Conservation (phyloP, 2,888 invertebrate genomes). For the Dendrolimus pini region DNA sequence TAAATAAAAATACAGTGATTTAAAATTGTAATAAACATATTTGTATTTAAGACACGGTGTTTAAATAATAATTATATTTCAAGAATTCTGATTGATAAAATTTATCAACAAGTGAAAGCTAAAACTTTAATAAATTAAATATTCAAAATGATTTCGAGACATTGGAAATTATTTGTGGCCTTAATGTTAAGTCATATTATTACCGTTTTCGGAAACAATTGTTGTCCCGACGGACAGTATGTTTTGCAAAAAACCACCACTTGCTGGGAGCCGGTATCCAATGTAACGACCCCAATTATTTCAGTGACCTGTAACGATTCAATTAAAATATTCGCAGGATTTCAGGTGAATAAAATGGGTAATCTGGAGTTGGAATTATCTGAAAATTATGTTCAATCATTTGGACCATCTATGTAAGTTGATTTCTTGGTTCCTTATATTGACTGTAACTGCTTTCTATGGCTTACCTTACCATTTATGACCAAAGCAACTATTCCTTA, state of each 20-base stretch:
- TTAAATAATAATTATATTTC: too few species aligned
- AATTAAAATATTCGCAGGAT: neutral
- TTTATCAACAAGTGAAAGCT: too few species aligned
- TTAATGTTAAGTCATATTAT: neutral
- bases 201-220: conserved; percentile 6
- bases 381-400: neutral
- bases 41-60: too few species aligned
- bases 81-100: too few species aligned
- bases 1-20: too few species aligned
- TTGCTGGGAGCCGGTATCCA: conserved; percentile 31
- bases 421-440: neutral
- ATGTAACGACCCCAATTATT: conserved; percentile 15
- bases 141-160: neutral
- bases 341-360: neutral
- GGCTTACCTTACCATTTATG: too few species aligned
- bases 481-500: too few species aligned
- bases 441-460: too few species aligned
- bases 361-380: neutral
- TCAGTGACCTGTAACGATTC: neutral
- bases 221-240: conserved; percentile 23
- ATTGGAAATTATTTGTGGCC: neutral
- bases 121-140: too few species aligned
- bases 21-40: too few species aligned
- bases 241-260: conserved; percentile 14
- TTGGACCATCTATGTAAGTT: neutral